Percentiles rank a stretch among this genome's conserved stretches.
Evolutionary conservation across 2,113 vertebrate genomes (phyloP).

Genomic region (Periophthalmus modestus): DNA sequence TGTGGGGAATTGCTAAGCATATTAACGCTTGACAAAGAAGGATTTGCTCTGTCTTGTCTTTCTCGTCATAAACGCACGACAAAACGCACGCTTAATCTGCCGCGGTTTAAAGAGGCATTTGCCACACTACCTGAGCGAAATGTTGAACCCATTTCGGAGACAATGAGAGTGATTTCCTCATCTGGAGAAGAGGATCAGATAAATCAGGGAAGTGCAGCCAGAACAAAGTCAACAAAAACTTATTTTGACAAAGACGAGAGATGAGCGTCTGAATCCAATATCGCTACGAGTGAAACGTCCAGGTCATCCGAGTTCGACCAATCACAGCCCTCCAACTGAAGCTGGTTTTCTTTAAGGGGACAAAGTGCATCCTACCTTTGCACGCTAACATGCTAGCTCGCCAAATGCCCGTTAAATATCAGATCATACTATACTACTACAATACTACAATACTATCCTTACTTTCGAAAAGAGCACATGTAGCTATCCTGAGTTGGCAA

Average conservation of each 20-base stretch:
- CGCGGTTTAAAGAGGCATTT: conserved; percentile 41
- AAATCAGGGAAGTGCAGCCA: conserved; percentile 30
- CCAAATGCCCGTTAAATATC: background rate
- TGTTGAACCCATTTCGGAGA: conserved; percentile 9
- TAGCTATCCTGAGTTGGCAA: background rate
- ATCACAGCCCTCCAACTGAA: conserved; percentile 26
- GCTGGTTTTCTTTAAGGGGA: conserved; percentile 34
- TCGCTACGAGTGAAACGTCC: conserved; percentile 24
- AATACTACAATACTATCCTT: background rate
- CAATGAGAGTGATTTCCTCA: conserved; percentile 16
- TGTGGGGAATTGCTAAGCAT: conserved; percentile 25
- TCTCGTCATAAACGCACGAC: conserved; percentile 24
- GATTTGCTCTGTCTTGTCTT: conserved; percentile 50
- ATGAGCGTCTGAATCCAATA: conserved; percentile 52
- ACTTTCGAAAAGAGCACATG: background rate
- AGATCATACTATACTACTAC: no score
- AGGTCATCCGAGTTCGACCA: conserved; percentile 45
- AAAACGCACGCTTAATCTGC: conserved; percentile 51
- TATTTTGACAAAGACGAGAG: conserved; percentile 26
- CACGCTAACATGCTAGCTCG: conserved; percentile 17
- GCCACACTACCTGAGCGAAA: conserved; percentile 44
- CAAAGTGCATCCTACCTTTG: conserved; percentile 30
- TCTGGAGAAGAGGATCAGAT: conserved; percentile 49
- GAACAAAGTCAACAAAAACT: conserved; percentile 27
- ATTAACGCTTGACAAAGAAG: conserved; percentile 48